Conservation (phyloP, 1,140 invertebrate species). For the Penaeus vannamei region DNA sequence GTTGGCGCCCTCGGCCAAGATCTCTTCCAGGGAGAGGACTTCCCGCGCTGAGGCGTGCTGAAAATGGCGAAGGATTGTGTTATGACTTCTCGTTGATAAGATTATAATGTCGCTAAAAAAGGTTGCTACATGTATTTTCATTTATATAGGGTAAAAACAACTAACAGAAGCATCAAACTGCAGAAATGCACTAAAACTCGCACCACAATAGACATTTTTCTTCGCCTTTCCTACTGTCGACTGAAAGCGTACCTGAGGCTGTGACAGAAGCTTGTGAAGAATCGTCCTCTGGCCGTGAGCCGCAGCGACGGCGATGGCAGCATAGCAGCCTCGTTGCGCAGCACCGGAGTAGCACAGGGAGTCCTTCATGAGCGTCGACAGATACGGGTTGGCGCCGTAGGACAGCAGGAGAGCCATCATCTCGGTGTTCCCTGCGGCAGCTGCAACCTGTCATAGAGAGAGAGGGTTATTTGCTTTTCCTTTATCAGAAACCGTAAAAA, state of each 20-base stretch:
- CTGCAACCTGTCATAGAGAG: constrained; percentile 75
- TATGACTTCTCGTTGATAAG: too few species aligned
- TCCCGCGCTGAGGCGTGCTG: constrained; percentile 77
- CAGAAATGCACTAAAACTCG: too few species aligned
- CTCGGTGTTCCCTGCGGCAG: constrained; percentile 85
- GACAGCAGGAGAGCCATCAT: constrained; percentile 84
- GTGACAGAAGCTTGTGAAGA: constrained; percentile 84
- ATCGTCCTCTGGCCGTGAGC: constrained; percentile 85
- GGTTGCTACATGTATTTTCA: too few species aligned
- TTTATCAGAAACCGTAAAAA: too few species aligned
- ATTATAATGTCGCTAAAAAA: too few species aligned
- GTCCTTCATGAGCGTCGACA: constrained; percentile 86
- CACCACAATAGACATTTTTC: too few species aligned
- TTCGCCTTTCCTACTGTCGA: too few species aligned
- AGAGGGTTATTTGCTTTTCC: not conserved
- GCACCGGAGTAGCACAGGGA: constrained; percentile 87
- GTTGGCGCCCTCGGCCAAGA: constrained; percentile 84
- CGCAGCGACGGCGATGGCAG: constrained; percentile 88
- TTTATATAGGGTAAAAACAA: too few species aligned
- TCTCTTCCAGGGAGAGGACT: constrained; percentile 90
- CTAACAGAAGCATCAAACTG: too few species aligned
- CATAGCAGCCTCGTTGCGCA: constrained; percentile 77
- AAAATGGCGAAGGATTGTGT: constrained; percentile 68
- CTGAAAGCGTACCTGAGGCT: constrained; percentile 74
- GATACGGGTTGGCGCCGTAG: constrained; percentile 88